These are phyloP conservation scores for Cryptoprocta ferox DNA, from an alignment of 2,797 vertebrate species.

Conservation along the genomic window DNA sequence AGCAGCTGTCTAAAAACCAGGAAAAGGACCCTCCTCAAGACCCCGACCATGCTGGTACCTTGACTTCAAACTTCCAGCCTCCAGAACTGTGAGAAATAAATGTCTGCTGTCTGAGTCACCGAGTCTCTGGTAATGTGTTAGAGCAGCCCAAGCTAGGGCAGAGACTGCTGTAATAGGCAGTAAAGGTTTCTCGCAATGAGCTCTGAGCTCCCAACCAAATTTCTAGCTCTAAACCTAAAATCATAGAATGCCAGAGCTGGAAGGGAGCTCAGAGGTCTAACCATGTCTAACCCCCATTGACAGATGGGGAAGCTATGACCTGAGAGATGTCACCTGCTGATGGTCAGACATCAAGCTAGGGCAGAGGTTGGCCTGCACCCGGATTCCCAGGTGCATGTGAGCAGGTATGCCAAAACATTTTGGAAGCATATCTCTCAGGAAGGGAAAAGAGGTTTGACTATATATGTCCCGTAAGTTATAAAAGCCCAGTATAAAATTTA, in stretches of 20 bases:
- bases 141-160: background rate
- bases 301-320: background rate
- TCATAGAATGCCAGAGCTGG: background rate
- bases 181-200: background rate
- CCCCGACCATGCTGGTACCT: too few relatives aligned
- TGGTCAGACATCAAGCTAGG: background rate
- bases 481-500: background rate
- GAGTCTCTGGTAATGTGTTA: background rate
- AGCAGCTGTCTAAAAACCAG: background rate
- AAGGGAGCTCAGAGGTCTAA: background rate
- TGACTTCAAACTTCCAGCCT: background rate
- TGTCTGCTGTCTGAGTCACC: background rate
- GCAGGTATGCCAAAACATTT: background rate
- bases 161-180: background rate
- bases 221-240: background rate
- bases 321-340: background rate
- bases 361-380: background rate
- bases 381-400: background rate
- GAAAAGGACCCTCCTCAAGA: background rate
- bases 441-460: background rate
- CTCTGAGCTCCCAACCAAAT: background rate
- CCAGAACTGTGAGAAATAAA: background rate
- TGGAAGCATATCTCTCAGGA: background rate
- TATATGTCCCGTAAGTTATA: background rate
- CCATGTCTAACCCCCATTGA: background rate